These are phyloP conservation scores for Bothrops jararaca DNA, from an alignment of 2,113 vertebrate species.

Conservation along the genomic window DNA sequence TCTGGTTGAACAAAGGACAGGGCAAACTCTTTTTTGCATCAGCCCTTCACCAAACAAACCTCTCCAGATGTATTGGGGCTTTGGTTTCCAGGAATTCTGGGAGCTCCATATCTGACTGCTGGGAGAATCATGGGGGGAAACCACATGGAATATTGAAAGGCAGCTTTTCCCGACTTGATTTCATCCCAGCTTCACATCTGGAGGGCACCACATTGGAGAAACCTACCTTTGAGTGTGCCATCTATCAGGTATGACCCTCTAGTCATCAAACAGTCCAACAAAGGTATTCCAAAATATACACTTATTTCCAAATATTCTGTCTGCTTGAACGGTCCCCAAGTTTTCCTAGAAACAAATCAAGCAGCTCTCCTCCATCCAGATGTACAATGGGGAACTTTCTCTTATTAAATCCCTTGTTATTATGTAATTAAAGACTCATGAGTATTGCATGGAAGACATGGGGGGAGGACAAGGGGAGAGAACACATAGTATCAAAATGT, in stretches of 20 bases:
- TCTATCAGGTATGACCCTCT: not conserved
- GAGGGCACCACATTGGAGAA: not conserved
- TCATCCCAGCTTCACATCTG: not conserved
- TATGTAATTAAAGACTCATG: not conserved
- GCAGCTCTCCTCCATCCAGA: not conserved
- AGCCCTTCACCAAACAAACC: not conserved
- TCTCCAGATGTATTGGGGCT: not conserved
- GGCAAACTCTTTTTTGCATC: not conserved
- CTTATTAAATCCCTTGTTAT: not conserved
- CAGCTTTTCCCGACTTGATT: not conserved
- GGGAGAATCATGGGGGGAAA: not conserved
- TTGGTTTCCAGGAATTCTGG: not conserved
- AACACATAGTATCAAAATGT: not conserved
- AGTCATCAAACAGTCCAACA: not conserved
- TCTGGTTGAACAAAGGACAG: not conserved
- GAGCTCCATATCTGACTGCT: not conserved
- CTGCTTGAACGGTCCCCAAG: not conserved
- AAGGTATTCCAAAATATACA: not conserved
- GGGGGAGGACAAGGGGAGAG: not conserved
- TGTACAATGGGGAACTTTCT: not conserved
- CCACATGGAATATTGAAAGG: not conserved
- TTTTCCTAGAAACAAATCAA: not conserved
- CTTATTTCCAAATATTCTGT: too few relatives aligned
- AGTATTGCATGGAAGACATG: not conserved
- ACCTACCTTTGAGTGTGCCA: not conserved